Evolutionary conservation across 2,797 vertebrate genomes (phyloP).

Genomic region (Austrolebias charrua): DNA sequence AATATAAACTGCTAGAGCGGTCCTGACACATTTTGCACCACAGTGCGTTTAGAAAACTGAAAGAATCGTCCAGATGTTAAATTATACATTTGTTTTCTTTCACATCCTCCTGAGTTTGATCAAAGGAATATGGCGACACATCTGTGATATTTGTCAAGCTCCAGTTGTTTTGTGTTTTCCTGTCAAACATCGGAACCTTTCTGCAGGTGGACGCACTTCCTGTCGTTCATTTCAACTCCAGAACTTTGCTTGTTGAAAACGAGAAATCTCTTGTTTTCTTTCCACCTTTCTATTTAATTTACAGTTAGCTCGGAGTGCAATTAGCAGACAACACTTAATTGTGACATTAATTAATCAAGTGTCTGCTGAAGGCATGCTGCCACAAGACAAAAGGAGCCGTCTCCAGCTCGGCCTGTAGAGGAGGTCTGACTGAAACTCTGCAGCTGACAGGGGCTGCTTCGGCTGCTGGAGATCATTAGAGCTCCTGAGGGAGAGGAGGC

Average conservation of each 20-base stretch:
- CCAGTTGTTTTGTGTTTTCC: constrained; percentile 21
- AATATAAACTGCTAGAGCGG: constrained; percentile 8
- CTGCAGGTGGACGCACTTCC: background rate
- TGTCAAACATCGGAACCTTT: constrained; percentile 15
- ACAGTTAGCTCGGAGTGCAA: constrained; percentile 4
- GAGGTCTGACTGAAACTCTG: constrained; percentile 38
- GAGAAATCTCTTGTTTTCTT: constrained; percentile 20
- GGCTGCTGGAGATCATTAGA: constrained; percentile 35
- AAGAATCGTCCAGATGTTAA: background rate
- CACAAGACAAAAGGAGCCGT: constrained; percentile 26
- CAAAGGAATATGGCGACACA: constrained; percentile 22
- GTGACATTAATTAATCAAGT: constrained; percentile 38
- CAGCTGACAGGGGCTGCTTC: constrained; percentile 37
- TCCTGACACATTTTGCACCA: constrained; percentile 5
- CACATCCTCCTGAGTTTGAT: constrained; percentile 1
- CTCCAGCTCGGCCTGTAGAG: constrained; percentile 19
- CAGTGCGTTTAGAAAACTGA: constrained; percentile 6
- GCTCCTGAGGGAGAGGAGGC: constrained; percentile 21
- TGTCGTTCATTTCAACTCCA: constrained; percentile 10
- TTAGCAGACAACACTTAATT: constrained; percentile 47
- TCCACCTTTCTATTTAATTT: constrained; percentile 14
- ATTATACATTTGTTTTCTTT: constrained; percentile 7
- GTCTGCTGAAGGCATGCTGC: constrained; percentile 19
- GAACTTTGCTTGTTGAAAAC: constrained; percentile 6
- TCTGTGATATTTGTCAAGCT: constrained; percentile 26